Percentiles rank a stretch among this genome's conserved stretches.
Conservation (phyloP, 2,888 invertebrate species). For the Laothoe populi region DNA sequence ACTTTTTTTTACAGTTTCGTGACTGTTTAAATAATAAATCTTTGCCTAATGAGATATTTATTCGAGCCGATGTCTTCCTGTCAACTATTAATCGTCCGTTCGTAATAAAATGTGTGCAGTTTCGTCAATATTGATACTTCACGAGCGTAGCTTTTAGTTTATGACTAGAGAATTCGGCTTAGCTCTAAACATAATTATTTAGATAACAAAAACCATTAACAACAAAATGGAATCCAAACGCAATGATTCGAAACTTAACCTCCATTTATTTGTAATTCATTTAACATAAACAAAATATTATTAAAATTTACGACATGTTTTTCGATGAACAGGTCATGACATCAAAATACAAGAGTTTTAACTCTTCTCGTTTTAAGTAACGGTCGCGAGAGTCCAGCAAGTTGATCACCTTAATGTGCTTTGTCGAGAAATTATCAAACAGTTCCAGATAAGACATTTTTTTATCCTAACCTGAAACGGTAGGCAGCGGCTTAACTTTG, state of each 20-base stretch:
- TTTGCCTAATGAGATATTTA: conserved; percentile 82
- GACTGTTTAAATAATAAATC: conserved; percentile 81
- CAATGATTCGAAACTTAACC: neutral
- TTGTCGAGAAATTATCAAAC: no score
- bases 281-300: neutral
- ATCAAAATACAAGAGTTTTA: neutral
- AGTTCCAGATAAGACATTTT: no score
- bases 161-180: neutral
- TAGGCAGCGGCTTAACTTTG: no score
- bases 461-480: no score
- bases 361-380: no score
- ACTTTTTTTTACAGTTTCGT: conserved; percentile 79
- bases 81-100: conserved; percentile 79
- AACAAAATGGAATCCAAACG: neutral
- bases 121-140: conserved; percentile 26
- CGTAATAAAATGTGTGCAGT: conserved; percentile 34
- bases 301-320: neutral
- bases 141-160: conserved; percentile 5
- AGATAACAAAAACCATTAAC: neutral
- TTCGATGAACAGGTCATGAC: neutral
- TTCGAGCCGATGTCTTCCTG: conserved; percentile 71
- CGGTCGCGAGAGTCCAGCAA: no score
- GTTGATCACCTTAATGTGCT: no score
- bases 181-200: neutral
- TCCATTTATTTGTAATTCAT: neutral